Percentiles rank a stretch among this genome's conserved stretches.
Evolutionary conservation across 2,113 vertebrate genomes (phyloP).

Genomic region (Mastomys natalensis): DNA sequence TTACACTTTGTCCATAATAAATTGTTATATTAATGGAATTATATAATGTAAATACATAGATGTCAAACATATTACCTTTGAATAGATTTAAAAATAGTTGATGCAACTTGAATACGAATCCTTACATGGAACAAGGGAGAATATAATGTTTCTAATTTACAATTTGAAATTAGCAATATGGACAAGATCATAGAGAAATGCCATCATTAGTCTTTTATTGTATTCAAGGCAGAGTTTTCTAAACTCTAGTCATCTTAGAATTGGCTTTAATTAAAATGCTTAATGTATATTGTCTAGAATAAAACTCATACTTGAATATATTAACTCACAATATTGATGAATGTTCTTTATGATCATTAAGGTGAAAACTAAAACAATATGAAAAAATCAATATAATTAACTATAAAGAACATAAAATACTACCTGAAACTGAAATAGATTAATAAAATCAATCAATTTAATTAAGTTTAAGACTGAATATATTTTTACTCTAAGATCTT

Average conservation of each 20-base stretch:
- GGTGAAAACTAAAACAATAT: constrained; percentile 71
- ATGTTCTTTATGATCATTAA: constrained; percentile 68
- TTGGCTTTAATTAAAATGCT: constrained; percentile 82
- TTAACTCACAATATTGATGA: constrained; percentile 68
- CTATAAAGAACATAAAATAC: background rate
- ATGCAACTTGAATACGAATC: constrained; percentile 48
- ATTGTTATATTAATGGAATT: constrained; percentile 44
- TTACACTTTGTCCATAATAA: constrained; percentile 39
- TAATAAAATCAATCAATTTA: constrained; percentile 25
- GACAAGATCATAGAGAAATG: constrained; percentile 52
- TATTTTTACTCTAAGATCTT: background rate
- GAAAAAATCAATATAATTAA: constrained; percentile 80
- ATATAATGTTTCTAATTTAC: constrained; percentile 70
- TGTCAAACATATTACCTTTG: background rate
- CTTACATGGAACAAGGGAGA: constrained; percentile 58
- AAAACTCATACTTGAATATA: constrained; percentile 75
- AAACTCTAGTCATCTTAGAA: constrained; percentile 68
- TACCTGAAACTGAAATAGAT: background rate
- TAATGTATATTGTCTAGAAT: constrained; percentile 73
- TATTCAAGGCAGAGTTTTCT: constrained; percentile 66
- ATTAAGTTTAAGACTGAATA: constrained; percentile 27
- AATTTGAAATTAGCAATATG: constrained; percentile 62
- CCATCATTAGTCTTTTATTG: constrained; percentile 65
- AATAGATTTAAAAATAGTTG: constrained; percentile 42
- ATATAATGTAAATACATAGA: background rate